Evolutionary conservation across 2,888 invertebrate genomes (phyloP).

Genomic region (Pedicia rivosa): DNA sequence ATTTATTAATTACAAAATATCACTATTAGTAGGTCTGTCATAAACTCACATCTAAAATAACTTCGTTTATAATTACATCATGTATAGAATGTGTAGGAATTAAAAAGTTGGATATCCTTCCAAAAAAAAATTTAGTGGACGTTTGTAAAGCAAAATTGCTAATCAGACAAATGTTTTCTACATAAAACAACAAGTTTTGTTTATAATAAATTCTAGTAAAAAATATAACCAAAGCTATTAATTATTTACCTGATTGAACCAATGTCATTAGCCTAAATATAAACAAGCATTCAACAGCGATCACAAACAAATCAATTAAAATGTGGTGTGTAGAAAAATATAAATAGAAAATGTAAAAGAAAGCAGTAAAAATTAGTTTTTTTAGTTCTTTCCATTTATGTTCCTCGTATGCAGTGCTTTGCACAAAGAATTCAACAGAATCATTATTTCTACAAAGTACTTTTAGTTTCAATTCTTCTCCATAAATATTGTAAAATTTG

Average conservation of each 20-base stretch:
- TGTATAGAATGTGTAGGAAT: conserved; percentile 24
- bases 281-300: conserved; percentile 11
- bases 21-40: conserved; percentile 2
- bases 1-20: conserved; percentile 6
- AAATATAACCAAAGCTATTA: neutral
- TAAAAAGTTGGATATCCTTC: conserved; percentile 20
- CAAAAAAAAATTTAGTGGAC: conserved; percentile 21
- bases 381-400: no score
- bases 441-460: conserved; percentile 10
- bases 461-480: conserved; percentile 8
- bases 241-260: conserved; percentile 19
- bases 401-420: conserved; percentile 11
- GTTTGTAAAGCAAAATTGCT: conserved; percentile 27
- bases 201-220: neutral
- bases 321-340: neutral
- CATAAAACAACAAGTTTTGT: neutral
- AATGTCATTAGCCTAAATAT: conserved; percentile 15
- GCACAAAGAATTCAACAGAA: conserved; percentile 13
- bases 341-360: neutral
- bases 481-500: conserved; percentile 6
- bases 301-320: conserved; percentile 10
- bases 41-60: conserved; percentile 27
- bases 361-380: conserved; percentile 6
- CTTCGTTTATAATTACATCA: conserved; percentile 32
- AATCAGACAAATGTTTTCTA: conserved; percentile 23